Evolutionary conservation across 2,113 vertebrate genomes (phyloP), one percentile per base, ranked within the genome.

Genomic region (Catharus fuscescens): DNA sequence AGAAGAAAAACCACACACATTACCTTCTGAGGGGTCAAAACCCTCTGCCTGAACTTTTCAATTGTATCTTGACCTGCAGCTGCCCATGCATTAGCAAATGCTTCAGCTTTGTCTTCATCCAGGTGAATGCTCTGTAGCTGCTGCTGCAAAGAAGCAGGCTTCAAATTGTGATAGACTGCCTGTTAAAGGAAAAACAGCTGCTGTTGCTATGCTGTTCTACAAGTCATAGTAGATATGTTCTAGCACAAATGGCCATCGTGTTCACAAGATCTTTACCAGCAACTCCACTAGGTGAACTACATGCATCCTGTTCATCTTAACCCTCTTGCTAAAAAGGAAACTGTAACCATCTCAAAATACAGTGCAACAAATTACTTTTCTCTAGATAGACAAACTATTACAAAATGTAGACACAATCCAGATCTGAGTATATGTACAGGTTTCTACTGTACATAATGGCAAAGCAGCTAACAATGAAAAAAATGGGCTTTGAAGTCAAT

Each of bases 101-200:
- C 98, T 91, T 99, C 98, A 1, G 98, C 98, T 97, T 99, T 99
- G 82, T 99, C 99, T 84, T 97, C 92, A 74, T 92, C 87, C 40
- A 99, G 95, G 80, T 98, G 98, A 93, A 99, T 96, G 26, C 80
- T 98, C 83, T 99, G 98, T 44, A 99, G 97, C 53, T 99, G 99
- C 78, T 99, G 99, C 77, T 98, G 98, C 89, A 99, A 95, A 50
- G 98, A 96, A 5, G 97, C 93, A 5, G 99, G 98, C 91, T 99
- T 99, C 90, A 99, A 94, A 26, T 98, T 99, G 93, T 99, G 98
- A 97, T 99, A 99, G 25, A 99, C 98, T 13, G 99, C 99, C 99
- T 99, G 64, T 44, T 72, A 79, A 86, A 86, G 48, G 25, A 60
- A 95, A 74, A 78, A 79, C 11, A 64, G 93, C 2, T 26, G 28